Conservation (phyloP, 2,113 vertebrate species). For the Bostrychus sinensis region DNA sequence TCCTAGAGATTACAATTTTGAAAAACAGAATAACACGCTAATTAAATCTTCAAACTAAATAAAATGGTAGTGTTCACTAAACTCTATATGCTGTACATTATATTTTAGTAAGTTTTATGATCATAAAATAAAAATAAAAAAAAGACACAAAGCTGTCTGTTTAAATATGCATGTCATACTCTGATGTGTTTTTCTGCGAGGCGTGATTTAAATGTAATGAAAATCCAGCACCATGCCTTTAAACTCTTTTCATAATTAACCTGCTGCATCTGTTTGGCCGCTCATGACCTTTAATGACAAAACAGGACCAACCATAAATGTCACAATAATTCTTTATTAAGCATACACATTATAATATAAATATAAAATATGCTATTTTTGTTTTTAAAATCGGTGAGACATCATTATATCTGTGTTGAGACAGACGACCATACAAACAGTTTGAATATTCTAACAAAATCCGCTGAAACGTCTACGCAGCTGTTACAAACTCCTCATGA, state of each 20-base stretch:
- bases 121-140: background rate
- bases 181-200: no score
- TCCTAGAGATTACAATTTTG: no score
- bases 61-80: no score
- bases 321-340: slow-evolving; percentile 86
- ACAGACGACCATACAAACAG: slow-evolving; percentile 85
- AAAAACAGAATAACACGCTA: no score
- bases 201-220: background rate
- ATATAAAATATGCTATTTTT: slow-evolving; percentile 88
- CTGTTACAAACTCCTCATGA: slow-evolving; percentile 92
- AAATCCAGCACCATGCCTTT: background rate
- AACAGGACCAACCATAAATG: slow-evolving; percentile 67
- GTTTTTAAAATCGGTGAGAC: slow-evolving; percentile 86
- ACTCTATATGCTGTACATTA: no score
- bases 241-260: background rate
- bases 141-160: background rate
- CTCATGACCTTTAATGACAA: slow-evolving; percentile 21
- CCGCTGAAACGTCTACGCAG: slow-evolving; percentile 83
- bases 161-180: background rate
- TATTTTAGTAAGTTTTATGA: no score
- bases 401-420: slow-evolving; percentile 86
- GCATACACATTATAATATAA: slow-evolving; percentile 87
- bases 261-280: background rate
- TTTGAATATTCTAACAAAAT: slow-evolving; percentile 94
- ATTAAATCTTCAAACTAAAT: no score